These are phyloP conservation scores for Aphelinus certus DNA, from an alignment of 1,140 invertebrate genomes.

Conservation along the genomic window DNA sequence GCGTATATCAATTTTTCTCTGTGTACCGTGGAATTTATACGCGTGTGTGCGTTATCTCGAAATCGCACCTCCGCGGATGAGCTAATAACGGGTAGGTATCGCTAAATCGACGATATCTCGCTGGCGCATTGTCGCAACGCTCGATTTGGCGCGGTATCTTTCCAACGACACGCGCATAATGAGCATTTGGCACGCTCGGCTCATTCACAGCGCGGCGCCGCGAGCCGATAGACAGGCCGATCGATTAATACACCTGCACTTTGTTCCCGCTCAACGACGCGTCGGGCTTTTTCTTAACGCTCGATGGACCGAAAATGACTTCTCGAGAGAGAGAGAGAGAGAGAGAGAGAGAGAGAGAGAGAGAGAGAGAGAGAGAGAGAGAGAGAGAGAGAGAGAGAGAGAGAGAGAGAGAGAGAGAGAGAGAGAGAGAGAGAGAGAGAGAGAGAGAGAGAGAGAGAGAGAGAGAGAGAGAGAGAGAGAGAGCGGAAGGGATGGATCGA, in stretches of 20 bases:
- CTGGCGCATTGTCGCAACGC: slow-evolving; percentile 20
- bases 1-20: no score
- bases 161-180: slow-evolving; percentile 15
- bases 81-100: slow-evolving; percentile 23
- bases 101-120: slow-evolving; percentile 31
- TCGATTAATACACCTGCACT: slow-evolving; percentile 20
- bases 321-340: no score
- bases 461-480: background rate
- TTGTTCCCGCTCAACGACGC: background rate
- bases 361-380: background rate
- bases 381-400: background rate
- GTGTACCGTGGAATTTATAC: no score
- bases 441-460: background rate
- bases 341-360: no score
- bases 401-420: no score
- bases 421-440: no score
- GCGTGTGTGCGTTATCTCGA: no score
- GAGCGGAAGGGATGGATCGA: no score
- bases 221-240: slow-evolving; percentile 11
- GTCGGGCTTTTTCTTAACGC: no score
- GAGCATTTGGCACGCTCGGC: slow-evolving; percentile 11
- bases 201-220: background rate
- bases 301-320: no score
- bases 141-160: slow-evolving; percentile 12
- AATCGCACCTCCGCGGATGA: background rate